Evolutionary conservation across 2,113 vertebrate genomes (phyloP).

Genomic region (Hylia prasina): DNA sequence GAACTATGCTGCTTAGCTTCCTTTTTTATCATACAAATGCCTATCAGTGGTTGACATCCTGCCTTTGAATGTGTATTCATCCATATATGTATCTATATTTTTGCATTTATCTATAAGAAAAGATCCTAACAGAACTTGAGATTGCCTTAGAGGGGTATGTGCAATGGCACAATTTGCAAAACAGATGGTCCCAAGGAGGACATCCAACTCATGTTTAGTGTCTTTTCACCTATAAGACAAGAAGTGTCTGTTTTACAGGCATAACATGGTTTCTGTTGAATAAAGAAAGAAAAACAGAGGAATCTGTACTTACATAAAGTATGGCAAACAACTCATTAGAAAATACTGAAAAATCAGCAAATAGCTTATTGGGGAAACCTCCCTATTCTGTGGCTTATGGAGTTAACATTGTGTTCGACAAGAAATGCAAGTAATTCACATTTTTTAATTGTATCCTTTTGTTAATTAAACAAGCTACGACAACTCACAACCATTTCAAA

Average conservation of each 20-base stretch:
- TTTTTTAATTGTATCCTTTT: not conserved
- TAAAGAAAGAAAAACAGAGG: not conserved
- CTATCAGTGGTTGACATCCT: not conserved
- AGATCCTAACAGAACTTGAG: not conserved
- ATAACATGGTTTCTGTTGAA: not conserved
- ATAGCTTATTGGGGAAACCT: not conserved
- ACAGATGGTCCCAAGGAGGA: not conserved
- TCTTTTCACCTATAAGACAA: conserved; percentile 1
- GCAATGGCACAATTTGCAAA: not conserved
- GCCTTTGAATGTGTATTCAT: not conserved
- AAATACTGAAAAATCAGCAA: not conserved
- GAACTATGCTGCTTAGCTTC: not conserved
- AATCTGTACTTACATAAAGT: not conserved
- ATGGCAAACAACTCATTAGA: not conserved
- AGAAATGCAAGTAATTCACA: not conserved
- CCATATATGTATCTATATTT: fast-evolving
- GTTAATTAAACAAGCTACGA: conserved; percentile 5
- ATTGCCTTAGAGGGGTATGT: not conserved
- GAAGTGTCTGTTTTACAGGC: not conserved
- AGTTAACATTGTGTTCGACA: not conserved
- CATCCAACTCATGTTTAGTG: not conserved
- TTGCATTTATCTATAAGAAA: not conserved
- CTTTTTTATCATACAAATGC: not conserved
- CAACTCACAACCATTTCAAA: not conserved
- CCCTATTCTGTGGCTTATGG: not conserved